Conservation (phyloP, 2,888 invertebrate genomes). For the Kuschelorhynchus macadamiae region DNA sequence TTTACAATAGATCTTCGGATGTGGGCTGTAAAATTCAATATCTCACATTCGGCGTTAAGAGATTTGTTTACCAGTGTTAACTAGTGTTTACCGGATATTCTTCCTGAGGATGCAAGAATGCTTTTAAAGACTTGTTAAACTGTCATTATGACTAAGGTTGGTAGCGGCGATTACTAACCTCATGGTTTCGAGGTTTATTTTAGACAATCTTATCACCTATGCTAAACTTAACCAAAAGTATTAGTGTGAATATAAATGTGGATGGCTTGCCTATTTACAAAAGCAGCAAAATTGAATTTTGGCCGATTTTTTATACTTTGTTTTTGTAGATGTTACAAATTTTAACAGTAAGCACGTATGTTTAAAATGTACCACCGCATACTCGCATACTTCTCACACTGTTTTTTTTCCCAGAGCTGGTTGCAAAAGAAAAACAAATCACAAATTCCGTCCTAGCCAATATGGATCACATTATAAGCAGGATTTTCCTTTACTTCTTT, state of each 20-base stretch:
- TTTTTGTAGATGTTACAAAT: too few relatives aligned
- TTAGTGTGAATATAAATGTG: constrained; percentile 48
- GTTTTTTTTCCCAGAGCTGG: constrained; percentile 34
- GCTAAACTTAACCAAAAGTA: constrained; percentile 22
- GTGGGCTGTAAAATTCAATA: too few relatives aligned
- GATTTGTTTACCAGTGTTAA: constrained; percentile 6
- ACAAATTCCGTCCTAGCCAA: constrained; percentile 26
- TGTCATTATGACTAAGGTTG: constrained; percentile 30
- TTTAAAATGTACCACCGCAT: constrained; percentile 22
- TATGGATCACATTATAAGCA: constrained; percentile 43
- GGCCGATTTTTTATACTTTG: constrained; percentile 47
- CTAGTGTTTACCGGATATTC: constrained; percentile 24
- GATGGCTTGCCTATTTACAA: constrained; percentile 48
- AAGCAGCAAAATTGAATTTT: constrained; percentile 52
- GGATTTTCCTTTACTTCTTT: constrained; percentile 30
- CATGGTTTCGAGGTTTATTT: constrained; percentile 39
- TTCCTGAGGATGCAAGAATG: constrained; percentile 51
- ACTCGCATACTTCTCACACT: constrained; percentile 38
- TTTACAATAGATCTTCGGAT: too few relatives aligned
- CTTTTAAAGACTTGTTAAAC: constrained; percentile 35
- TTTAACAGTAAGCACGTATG: too few relatives aligned
- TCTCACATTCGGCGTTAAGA: too few relatives aligned
- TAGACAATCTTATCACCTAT: constrained; percentile 19
- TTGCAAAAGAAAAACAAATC: constrained; percentile 32
- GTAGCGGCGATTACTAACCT: constrained; percentile 45